Base-by-base conservation (phyloP, 2,797 vertebrate genomes). In the Leucoraja ocellata region DNA sequence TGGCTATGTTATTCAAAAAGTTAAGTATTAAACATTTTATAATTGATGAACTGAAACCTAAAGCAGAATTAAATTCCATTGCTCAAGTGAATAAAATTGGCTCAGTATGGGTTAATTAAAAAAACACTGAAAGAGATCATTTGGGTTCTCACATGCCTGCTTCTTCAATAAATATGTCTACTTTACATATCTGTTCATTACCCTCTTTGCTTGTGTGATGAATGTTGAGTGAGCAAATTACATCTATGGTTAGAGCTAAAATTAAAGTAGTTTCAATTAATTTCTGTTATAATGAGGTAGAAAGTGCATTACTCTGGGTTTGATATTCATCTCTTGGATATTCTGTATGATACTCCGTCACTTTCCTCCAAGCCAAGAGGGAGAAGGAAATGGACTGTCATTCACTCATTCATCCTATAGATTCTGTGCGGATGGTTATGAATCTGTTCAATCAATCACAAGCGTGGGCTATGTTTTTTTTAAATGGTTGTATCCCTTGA, bases 91-190 rank as follows among this genome's bases (percentile, higher is more conserved):
- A 88, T 65, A 36, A 21, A 88, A 65, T 65, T 88, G 61, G 61
- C 63, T 18, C 1, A 8, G n/a, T 23, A 18, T 2, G n/a, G 61
- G 63, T 88, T 88, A 88, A 88, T 14, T 68, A 6, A 65, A 65
- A 36, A 68, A 88, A 68, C n/a, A 68, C 83, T 36, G 14, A 21
- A 88, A 36, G 13, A 65, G 83, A 86, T 65, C 28, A 86, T 88
- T 36, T 68, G 16, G n/a, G 1, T 21, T 68, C 63, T 68, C 61
- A 36, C 84, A 68, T 88, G 61, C 63, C 84, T 68, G 21, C 36
- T 88, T 88, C 61, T 88, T 88, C 84, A 68, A 68, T 32, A 88
- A 84, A 88, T 68, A 68, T 88, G 63, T 88, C 84, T 84, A 18
- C 6, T 88, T 88, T 88, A 65, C 84, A 88, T 88, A 88, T 36